Percentiles rank a stretch among this genome's conserved stretches.
Conservation (phyloP, 2,113 vertebrate species). For the Corythaeola cristata region DNA sequence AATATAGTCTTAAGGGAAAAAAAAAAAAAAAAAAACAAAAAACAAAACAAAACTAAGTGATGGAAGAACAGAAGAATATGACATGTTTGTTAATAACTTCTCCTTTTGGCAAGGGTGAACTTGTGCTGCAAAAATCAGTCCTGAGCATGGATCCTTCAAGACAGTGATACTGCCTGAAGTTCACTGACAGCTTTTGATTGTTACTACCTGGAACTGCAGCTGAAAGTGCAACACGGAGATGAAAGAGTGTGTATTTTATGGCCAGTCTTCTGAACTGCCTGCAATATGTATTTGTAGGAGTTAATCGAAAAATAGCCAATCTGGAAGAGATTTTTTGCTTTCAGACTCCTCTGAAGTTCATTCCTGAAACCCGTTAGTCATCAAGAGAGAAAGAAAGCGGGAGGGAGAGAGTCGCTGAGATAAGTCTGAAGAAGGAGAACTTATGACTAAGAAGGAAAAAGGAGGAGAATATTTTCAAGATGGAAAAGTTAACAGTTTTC, state of each 20-base stretch:
- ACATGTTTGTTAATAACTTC: background rate
- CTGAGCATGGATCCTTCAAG: background rate
- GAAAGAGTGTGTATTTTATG: background rate
- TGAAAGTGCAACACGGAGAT: background rate
- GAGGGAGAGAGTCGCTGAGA: background rate
- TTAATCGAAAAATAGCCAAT: background rate
- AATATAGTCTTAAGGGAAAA: background rate
- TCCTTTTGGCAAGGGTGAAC: background rate
- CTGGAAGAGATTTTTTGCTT: constrained; percentile 32
- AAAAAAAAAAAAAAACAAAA: background rate
- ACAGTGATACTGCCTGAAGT: background rate
- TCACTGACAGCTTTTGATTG: background rate
- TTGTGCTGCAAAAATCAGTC: background rate
- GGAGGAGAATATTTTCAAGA: constrained; percentile 12
- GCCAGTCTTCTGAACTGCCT: background rate
- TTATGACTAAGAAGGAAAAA: background rate
- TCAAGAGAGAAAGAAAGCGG: background rate
- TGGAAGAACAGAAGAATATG: background rate
- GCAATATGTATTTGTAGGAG: background rate
- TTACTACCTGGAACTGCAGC: background rate
- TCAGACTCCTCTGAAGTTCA: constrained; percentile 1
- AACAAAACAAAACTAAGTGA: background rate
- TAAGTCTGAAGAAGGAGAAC: constrained; percentile 19
- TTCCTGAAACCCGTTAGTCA: background rate
- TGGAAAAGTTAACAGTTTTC: background rate